These are phyloP conservation scores for Sebastes aleutianus DNA, from an alignment of 2,797 vertebrate genomes.

Conservation along the genomic window DNA sequence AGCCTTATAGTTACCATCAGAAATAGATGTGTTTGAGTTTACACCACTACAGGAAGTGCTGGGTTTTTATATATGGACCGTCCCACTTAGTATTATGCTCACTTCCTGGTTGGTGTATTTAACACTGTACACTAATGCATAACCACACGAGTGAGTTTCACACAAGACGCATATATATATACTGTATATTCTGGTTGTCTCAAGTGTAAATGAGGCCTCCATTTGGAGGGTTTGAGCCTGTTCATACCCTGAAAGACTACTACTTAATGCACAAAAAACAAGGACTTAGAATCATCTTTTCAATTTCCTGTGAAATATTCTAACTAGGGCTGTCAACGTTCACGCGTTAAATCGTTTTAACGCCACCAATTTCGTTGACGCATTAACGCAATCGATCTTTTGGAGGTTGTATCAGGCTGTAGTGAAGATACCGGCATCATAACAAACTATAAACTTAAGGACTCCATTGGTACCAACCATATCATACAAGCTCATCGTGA, in stretches of 20 bases:
- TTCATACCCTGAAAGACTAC: not conserved
- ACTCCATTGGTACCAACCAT: too few relatives aligned
- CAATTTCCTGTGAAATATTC: not conserved
- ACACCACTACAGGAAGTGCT: conserved; percentile 45
- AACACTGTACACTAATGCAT: conserved; percentile 14
- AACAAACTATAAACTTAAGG: too few relatives aligned
- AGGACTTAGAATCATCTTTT: not conserved
- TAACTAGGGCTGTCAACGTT: too few relatives aligned
- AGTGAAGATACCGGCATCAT: too few relatives aligned
- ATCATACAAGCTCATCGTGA: too few relatives aligned
- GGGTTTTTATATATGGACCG: conserved; percentile 19
- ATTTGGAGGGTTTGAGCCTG: not conserved
- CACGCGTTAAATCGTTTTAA: too few relatives aligned
- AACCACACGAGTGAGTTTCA: conserved; percentile 21
- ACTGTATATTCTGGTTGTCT: not conserved
- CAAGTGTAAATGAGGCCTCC: not conserved
- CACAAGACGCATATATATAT: not conserved
- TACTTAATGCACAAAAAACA: not conserved
- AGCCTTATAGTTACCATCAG: conserved; percentile 3
- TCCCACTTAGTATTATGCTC: conserved; percentile 32
- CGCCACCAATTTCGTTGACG: too few relatives aligned
- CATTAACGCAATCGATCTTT: too few relatives aligned
- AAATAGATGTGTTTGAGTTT: conserved; percentile 36
- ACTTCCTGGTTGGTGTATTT: conserved; percentile 48
- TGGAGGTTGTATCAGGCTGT: too few relatives aligned